A percentile compares a stretch with the other conserved stretches of the same genome.
Evolutionary conservation across 2,888 invertebrate species (phyloP).

Genomic region (Caenorhabditis macrosperma): DNA sequence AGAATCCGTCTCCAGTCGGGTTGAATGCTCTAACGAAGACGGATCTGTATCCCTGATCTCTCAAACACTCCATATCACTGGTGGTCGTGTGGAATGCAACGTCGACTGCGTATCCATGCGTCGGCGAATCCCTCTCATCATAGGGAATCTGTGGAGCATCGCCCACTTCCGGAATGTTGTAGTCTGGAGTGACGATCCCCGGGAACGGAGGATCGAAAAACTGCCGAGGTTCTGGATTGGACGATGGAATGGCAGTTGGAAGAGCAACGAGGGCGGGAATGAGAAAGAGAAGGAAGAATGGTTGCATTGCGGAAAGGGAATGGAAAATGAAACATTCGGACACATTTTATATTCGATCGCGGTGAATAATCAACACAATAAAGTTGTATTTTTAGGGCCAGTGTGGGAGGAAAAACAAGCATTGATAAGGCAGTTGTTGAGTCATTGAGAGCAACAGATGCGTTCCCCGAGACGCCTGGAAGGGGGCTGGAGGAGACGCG

Average conservation of each 20-base stretch:
- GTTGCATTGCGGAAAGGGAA: conserved; percentile 14
- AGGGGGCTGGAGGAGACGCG: neutral
- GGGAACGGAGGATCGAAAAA: neutral
- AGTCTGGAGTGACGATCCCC: conserved; percentile 34
- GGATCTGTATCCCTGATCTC: conserved; percentile 37
- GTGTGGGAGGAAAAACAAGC: conserved; percentile 43
- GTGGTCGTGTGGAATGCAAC: conserved; percentile 34
- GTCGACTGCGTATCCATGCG: conserved; percentile 55
- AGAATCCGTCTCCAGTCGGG: conserved; percentile 58
- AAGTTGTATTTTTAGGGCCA: conserved; percentile 43
- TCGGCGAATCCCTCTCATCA: conserved; percentile 28
- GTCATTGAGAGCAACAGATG: conserved; percentile 11
- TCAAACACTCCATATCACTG: conserved; percentile 53
- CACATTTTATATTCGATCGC: conserved; percentile 24
- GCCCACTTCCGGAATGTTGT: conserved; percentile 39
- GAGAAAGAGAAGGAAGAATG: neutral
- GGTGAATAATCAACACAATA: conserved; percentile 36
- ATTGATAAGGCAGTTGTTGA: conserved; percentile 35
- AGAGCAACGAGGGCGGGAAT: neutral
- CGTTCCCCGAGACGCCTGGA: neutral
- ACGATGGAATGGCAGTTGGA: neutral
- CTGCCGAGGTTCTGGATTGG: neutral
- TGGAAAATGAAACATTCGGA: neutral
- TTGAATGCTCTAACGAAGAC: conserved; percentile 58
- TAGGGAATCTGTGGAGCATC: conserved; percentile 38